Base-by-base conservation (phyloP, 2,888 invertebrate genomes). In the Dryomyza anilis region DNA sequence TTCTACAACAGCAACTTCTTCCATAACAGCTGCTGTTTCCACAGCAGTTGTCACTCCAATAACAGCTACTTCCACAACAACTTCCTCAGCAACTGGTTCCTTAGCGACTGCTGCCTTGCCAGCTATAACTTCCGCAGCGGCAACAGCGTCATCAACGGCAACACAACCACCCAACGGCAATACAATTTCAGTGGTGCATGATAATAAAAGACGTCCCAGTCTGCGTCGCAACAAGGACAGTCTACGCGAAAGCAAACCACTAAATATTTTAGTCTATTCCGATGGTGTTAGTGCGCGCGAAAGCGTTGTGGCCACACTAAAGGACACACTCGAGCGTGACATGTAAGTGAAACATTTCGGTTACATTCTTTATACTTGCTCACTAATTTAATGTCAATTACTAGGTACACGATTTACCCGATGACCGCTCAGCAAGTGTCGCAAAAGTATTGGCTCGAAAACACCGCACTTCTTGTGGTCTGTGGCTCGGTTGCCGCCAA, bases 251-350 rank as follows among this genome's bases (percentile, higher is more conserved):
- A 85, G 86, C 2, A 93, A 92, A 80, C 92, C 93, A 53, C 91
- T 92, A 3, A 93, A 93, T 84, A 88, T 94, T 74, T 85, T 94
- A 67, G 91, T 94, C 71, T 93, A 91, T 81, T 91, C 93, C 2
- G 93, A 94, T 80, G 93, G 91, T 81, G 81, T 87, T 64, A 87
- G 88, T 27, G 89, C 91, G 52, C 88, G 89, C 72, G 91, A 92
- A 72, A 91, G 90, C 79, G 89, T 93, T 61, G 89, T 90, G 76
- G 84, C 86, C 27, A 90, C 91, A 25, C 85, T 94, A 55, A 86
- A 87, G 66, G 86, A 87, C 71, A 88, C 91, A 63, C 83, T 93
- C 67, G 90, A 91, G 79, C 86, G 86, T 75, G 88, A 92, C 77
- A 90, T 89, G 91, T 91, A 84, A 78, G 82, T 67, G 3, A 12